phyloP scores from a whole-genome alignment of 2,888 invertebrate genomes.

The Eudemis profundana region DNA sequence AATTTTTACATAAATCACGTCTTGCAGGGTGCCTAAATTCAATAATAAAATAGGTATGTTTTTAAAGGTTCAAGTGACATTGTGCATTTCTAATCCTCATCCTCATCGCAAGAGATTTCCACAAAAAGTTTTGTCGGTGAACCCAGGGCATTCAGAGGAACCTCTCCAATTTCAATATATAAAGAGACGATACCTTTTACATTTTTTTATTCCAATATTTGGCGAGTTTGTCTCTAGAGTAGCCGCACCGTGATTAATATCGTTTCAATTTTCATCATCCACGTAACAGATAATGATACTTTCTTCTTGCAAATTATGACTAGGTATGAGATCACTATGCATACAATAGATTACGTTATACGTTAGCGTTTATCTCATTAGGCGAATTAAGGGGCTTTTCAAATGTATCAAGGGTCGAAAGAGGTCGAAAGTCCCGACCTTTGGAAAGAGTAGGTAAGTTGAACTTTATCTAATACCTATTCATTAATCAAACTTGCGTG shows the following conservation, averaged over 20 bases:
- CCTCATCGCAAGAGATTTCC: too few species aligned
- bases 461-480: conserved; percentile 40
- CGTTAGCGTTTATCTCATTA: conserved; percentile 32
- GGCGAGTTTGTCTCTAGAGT: neutral
- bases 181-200: too few species aligned
- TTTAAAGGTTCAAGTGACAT: too few species aligned
- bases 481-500: conserved; percentile 47
- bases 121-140: too few species aligned
- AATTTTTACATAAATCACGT: neutral
- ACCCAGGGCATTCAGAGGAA: too few species aligned
- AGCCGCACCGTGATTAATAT: neutral
- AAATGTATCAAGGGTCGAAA: conserved; percentile 34
- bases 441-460: conserved; percentile 36
- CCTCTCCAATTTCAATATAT: too few species aligned
- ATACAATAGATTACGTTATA: conserved; percentile 35
- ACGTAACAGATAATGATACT: conserved; percentile 19
- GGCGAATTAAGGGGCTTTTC: conserved; percentile 17
- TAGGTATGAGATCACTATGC: conserved; percentile 15
- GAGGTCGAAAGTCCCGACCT: conserved; percentile 41
- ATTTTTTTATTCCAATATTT: too few species aligned
- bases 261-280: neutral
- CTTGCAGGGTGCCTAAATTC: too few species aligned
- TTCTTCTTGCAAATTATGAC: conserved; percentile 19
- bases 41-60: too few species aligned
- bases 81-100: too few species aligned